Evolutionary conservation across 92 coral and sea anemone genomes (phyloP).

Genomic region (Zoanthus gigantus): DNA sequence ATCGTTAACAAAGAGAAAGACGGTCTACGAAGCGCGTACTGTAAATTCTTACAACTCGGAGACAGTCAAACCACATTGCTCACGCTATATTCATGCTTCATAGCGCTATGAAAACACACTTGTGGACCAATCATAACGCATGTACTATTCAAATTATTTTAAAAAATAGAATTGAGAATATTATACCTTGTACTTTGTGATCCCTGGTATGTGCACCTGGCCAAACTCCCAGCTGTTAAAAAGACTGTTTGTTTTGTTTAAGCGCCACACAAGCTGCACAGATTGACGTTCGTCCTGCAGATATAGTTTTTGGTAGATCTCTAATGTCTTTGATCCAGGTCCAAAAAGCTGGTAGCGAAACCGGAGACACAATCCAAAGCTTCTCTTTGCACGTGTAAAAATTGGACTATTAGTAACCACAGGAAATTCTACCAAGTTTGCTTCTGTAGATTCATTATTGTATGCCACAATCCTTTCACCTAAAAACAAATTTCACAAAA

Average conservation of each 20-base stretch:
- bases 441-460: background rate
- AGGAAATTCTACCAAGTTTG: background rate
- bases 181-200: constrained; percentile 66
- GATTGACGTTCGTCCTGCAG: constrained; percentile 35
- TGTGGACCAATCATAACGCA: no score
- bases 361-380: constrained; percentile 65
- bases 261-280: constrained; percentile 62
- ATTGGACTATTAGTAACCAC: constrained; percentile 52
- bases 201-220: constrained; percentile 65
- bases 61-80: no score
- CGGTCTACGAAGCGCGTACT: no score
- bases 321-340: constrained; percentile 61
- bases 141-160: no score
- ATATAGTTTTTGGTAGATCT: constrained; percentile 68
- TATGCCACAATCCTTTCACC: constrained; percentile 15
- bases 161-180: no score
- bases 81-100: no score
- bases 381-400: constrained; percentile 56
- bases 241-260: constrained; percentile 55
- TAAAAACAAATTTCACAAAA: background rate
- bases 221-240: constrained; percentile 66
- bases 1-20: no score
- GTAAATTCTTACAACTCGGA: no score
- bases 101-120: no score
- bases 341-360: constrained; percentile 75